Percentiles rank a stretch among this genome's conserved stretches.
phyloP scores from a whole-genome alignment of 2,888 invertebrate genomes.

The Onthophagus sagittarius region DNA sequence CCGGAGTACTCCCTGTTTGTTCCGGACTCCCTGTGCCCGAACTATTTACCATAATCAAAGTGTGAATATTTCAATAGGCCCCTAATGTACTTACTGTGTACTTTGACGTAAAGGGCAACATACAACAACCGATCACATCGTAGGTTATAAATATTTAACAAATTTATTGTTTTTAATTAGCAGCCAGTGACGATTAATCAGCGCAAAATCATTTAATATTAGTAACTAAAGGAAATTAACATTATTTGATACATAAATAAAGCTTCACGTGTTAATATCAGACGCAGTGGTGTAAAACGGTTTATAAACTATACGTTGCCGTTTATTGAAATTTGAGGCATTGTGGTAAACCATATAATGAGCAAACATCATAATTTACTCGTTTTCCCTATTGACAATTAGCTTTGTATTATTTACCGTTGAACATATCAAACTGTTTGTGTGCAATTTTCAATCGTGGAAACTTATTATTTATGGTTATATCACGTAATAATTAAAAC shows the following conservation, averaged over 20 bases:
- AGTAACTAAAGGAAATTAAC: no score
- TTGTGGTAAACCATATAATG: not conserved
- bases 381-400: not conserved
- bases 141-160: not conserved
- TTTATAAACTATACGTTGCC: not conserved
- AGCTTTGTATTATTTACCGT: not conserved
- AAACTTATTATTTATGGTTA: not conserved
- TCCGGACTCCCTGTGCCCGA: not conserved
- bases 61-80: slow-evolving; percentile 13
- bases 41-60: slow-evolving; percentile 13
- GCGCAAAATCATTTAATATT: no score
- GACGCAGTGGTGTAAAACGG: not conserved
- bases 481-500: not conserved
- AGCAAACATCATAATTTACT: not conserved
- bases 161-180: not conserved
- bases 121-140: not conserved
- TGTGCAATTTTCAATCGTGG: not conserved
- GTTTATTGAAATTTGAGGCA: not conserved
- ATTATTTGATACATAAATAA: no score
- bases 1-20: not conserved
- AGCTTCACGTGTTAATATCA: no score
- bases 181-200: no score
- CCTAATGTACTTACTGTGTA: slow-evolving; percentile 10
- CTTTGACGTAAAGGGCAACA: slow-evolving; percentile 6
- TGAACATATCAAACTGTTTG: not conserved